A percentile compares a stretch with the other conserved stretches of the same genome.
These are phyloP conservation scores for Hucho hucho DNA, from an alignment of 2,113 vertebrate genomes.

Conservation along the genomic window DNA sequence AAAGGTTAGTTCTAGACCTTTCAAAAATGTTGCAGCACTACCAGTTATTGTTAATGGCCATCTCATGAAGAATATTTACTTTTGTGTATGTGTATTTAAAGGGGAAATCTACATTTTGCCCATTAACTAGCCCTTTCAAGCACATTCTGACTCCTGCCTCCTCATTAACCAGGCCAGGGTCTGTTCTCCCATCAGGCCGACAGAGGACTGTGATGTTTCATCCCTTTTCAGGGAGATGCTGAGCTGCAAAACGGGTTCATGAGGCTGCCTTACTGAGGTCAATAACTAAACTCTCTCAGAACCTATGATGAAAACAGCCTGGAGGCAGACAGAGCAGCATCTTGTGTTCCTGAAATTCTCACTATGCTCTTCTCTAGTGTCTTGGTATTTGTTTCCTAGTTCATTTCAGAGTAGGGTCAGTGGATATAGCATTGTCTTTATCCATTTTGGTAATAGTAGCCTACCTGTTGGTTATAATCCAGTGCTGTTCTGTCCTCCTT, in stretches of 20 bases:
- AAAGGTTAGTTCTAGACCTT: no score
- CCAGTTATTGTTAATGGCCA: no score
- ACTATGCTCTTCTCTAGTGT: not conserved
- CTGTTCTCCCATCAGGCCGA: slow-evolving; percentile 26
- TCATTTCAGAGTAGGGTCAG: not conserved
- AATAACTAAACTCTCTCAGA: slow-evolving; percentile 16
- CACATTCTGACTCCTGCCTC: not conserved
- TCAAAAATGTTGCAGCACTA: no score
- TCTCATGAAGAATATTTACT: no score
- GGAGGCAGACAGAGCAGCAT: not conserved
- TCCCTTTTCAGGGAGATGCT: not conserved
- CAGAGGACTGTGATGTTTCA: slow-evolving; percentile 2
- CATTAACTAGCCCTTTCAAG: not conserved
- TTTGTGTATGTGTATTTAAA: not conserved
- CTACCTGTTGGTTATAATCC: not conserved
- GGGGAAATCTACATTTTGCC: not conserved
- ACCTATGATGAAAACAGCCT: slow-evolving; percentile 29
- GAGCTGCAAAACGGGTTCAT: not conserved
- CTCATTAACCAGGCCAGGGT: not conserved
- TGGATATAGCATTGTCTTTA: not conserved
- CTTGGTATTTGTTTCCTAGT: slow-evolving; percentile 15
- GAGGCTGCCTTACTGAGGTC: no score
- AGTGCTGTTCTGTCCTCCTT: not conserved
- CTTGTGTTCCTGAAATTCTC: slow-evolving; percentile 5
- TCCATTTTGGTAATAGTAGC: slow-evolving; percentile 10